Conservation (phyloP, 2,797 vertebrate genomes). For the Pristis pectinata region DNA sequence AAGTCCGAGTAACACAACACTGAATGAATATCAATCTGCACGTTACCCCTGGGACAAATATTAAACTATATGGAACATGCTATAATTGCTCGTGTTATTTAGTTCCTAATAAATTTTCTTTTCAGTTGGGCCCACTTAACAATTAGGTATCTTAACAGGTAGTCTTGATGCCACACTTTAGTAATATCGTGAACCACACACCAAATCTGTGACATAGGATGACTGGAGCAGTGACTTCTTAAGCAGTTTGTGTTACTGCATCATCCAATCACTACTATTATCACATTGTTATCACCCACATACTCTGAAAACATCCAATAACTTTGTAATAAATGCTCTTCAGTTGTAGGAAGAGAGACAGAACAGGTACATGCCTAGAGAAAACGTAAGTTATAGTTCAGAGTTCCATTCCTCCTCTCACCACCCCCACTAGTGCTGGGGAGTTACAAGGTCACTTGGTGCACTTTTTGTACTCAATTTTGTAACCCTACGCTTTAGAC, state of each 20-base stretch:
- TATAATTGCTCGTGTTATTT: neutral
- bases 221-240: neutral
- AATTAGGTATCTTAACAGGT: neutral
- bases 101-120: neutral
- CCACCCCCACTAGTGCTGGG: neutral
- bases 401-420: no score
- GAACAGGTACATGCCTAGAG: neutral
- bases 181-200: neutral
- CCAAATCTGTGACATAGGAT: neutral
- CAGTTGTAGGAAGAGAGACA: neutral
- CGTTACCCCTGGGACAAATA: neutral
- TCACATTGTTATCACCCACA: neutral
- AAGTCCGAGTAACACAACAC: neutral
- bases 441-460: slow-evolving; percentile 5
- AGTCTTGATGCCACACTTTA: neutral
- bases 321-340: neutral
- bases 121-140: neutral
- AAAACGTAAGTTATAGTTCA: no score
- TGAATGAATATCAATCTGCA: slow-evolving; percentile 14
- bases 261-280: neutral
- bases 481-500: neutral
- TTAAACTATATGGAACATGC: neutral
- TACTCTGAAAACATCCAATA: neutral
- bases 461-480: neutral
- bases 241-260: neutral